A percentile compares a stretch with the other conserved stretches of the same genome.
Conservation (phyloP, 2,797 vertebrate genomes). For the Cuculus canorus region DNA sequence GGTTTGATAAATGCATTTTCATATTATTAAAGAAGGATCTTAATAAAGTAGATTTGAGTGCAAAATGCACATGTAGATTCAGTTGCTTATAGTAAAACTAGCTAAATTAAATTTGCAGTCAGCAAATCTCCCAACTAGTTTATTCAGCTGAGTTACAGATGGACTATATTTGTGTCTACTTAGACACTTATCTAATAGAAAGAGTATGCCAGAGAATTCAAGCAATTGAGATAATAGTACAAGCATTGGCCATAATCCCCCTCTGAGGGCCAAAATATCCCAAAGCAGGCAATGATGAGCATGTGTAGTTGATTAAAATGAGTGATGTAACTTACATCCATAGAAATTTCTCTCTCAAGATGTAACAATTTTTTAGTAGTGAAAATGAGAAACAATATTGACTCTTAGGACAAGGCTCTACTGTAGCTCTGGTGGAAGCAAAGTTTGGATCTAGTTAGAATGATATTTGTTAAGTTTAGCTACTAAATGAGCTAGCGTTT, state of each 20-base stretch:
- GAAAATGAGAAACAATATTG: background rate
- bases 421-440: background rate
- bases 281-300: background rate
- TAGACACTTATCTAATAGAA: background rate
- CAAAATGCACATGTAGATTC: background rate
- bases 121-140: background rate
- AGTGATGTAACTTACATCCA: background rate
- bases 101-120: slow-evolving; percentile 42
- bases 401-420: background rate
- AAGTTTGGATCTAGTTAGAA: background rate
- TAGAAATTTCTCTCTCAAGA: background rate
- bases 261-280: background rate
- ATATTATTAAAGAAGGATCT: slow-evolving; percentile 33
- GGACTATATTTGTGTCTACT: background rate
- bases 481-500: background rate
- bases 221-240: background rate
- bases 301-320: background rate
- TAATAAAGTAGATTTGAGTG: slow-evolving; percentile 49
- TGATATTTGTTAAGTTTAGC: background rate
- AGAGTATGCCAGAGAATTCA: background rate
- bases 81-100: slow-evolving; percentile 28
- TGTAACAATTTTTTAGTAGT: background rate
- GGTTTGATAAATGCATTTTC: slow-evolving; percentile 42
- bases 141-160: background rate
- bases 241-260: background rate